These are phyloP conservation scores for Cynaeus angustus DNA, from an alignment of 2,888 invertebrate genomes.

Conservation along the genomic window DNA sequence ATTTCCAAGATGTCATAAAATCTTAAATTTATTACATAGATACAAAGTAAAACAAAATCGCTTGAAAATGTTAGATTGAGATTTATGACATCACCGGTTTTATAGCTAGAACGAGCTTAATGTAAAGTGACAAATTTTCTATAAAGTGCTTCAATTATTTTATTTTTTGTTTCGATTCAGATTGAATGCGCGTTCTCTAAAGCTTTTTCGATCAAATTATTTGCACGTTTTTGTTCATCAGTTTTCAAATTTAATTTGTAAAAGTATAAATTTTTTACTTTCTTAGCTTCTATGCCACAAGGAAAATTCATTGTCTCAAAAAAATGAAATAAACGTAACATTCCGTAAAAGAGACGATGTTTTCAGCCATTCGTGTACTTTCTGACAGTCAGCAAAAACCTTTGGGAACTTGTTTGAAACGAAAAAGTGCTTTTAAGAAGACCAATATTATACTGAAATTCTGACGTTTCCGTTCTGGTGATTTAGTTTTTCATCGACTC, in stretches of 20 bases:
- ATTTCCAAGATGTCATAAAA: no score
- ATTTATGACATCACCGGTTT: no score
- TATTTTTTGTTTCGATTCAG: no score
- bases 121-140: no score
- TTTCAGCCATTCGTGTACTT: slow-evolving; percentile 15
- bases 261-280: not conserved
- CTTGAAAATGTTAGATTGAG: no score
- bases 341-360: not conserved
- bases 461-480: not conserved
- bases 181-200: no score
- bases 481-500: not conserved
- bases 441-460: not conserved
- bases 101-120: no score
- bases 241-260: not conserved
- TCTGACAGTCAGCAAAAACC: slow-evolving; percentile 16
- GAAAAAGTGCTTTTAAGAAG: slow-evolving; percentile 28
- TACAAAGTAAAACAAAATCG: no score
- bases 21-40: no score
- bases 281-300: slow-evolving; percentile 7
- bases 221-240: not conserved
- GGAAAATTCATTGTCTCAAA: slow-evolving; percentile 7
- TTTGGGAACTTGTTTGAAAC: slow-evolving; percentile 22
- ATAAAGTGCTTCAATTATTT: no score
- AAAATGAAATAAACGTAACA: slow-evolving; percentile 31
- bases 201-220: no score